These are phyloP conservation scores for Cassiopea andromeda DNA, from an alignment of 30 jellyfish, hydroid and myxozoan species.

Conservation along the genomic window DNA sequence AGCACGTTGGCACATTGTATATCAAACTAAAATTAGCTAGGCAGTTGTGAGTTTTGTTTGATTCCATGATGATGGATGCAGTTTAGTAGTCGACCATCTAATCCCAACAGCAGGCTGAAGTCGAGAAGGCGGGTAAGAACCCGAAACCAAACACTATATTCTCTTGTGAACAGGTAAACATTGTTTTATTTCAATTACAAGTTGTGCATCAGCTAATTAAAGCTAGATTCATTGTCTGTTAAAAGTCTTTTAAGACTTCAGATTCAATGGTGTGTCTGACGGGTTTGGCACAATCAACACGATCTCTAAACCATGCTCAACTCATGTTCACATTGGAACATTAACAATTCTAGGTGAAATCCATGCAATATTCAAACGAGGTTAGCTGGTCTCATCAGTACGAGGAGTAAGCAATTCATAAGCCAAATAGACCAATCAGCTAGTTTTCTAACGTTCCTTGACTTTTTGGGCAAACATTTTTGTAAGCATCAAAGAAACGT, in stretches of 20 bases:
- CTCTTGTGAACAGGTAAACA: conserved; percentile 21
- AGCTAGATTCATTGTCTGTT: background rate
- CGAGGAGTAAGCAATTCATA: too few relatives aligned
- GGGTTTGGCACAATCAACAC: background rate
- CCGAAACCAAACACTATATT: background rate
- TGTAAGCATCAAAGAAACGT: too few relatives aligned
- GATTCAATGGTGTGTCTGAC: background rate
- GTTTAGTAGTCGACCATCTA: conserved; percentile 15
- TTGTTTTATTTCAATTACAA: background rate
- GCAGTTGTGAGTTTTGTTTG: background rate
- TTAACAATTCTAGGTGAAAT: too few relatives aligned
- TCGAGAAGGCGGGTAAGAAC: conserved; percentile 20
- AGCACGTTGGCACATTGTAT: conserved; percentile 26
- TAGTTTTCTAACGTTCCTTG: too few relatives aligned
- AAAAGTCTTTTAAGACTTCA: background rate
- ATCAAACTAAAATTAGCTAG: conserved; percentile 41
- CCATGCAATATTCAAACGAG: too few relatives aligned
- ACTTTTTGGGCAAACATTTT: too few relatives aligned
- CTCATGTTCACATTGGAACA: background rate
- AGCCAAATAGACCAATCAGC: too few relatives aligned
- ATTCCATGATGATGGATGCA: conserved; percentile 21
- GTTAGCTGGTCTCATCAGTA: too few relatives aligned
- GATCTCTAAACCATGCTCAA: background rate
- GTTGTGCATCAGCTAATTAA: background rate
- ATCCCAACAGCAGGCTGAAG: conserved; percentile 11